Conservation (phyloP, 30 jellyfish, hydroid and myxozoan species). For the Chironex yamaguchii region DNA sequence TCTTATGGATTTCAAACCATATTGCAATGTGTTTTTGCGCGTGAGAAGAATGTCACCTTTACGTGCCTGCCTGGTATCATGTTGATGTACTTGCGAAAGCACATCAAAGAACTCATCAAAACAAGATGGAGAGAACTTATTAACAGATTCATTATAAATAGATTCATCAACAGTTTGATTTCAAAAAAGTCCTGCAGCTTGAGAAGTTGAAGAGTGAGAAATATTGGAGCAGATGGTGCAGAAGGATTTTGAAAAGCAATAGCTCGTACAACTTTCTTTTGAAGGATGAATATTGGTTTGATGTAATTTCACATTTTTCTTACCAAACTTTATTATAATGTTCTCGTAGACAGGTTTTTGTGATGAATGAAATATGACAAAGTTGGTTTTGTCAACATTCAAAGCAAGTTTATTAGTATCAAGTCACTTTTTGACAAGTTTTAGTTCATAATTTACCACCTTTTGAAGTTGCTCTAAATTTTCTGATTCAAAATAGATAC, state of each 20-base stretch:
- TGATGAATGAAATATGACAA: constrained; percentile 23
- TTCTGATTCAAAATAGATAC: constrained; percentile 34
- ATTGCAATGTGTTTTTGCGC: neutral
- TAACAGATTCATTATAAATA: neutral
- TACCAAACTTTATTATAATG: constrained; percentile 35
- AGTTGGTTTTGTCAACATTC: constrained; percentile 53
- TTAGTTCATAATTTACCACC: constrained; percentile 58
- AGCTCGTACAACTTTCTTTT: constrained; percentile 46
- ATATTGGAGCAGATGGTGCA: constrained; percentile 32
- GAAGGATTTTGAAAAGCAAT: constrained; percentile 19
- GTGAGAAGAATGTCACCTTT: too few species aligned
- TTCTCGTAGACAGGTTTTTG: constrained; percentile 26
- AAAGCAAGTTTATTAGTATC: constrained; percentile 68
- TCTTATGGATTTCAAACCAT: neutral
- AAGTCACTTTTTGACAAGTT: constrained; percentile 57
- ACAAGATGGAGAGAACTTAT: neutral
- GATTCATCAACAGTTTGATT: neutral
- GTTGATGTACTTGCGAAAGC: neutral
- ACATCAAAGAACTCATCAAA: neutral
- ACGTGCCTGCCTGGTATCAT: constrained; percentile 15
- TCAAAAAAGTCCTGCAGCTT: constrained; percentile 4
- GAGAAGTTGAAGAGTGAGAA: too few species aligned
- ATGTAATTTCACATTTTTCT: constrained; percentile 19
- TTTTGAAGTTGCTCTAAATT: constrained; percentile 39
- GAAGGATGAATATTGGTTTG: constrained; percentile 40